phyloP scores from a whole-genome alignment of 2,888 invertebrate species.

The Epiblema foenella region DNA sequence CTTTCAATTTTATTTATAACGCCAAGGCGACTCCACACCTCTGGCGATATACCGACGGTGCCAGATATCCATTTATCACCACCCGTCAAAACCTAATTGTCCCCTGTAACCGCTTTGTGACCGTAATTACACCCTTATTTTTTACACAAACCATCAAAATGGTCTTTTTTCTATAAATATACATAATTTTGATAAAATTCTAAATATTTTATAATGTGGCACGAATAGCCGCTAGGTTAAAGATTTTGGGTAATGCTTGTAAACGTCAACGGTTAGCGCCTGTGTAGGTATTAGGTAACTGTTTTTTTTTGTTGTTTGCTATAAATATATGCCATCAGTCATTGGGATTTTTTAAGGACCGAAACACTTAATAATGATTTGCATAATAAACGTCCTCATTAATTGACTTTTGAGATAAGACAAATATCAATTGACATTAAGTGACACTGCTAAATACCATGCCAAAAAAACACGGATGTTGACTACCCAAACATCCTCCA shows the following conservation, averaged over 20 bases:
- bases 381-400: neutral
- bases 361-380: neutral
- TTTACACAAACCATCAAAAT: constrained; percentile 74
- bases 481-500: constrained; percentile 25
- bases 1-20: constrained; percentile 35
- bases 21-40: constrained; percentile 59
- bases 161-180: constrained; percentile 71
- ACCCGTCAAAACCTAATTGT: constrained; percentile 84
- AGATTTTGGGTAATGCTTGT: constrained; percentile 9
- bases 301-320: too few species aligned
- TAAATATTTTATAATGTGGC: constrained; percentile 66
- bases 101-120: constrained; percentile 81
- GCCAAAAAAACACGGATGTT: constrained; percentile 34
- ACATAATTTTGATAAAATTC: constrained; percentile 72
- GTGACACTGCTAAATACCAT: constrained; percentile 16
- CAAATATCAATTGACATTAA: constrained; percentile 23
- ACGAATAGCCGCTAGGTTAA: constrained; percentile 23
- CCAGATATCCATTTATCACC: constrained; percentile 80
- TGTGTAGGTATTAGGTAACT: too few species aligned
- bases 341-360: neutral
- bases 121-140: constrained; percentile 82
- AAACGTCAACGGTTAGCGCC: neutral
- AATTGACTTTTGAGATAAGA: neutral
- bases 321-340: too few species aligned
- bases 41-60: constrained; percentile 47